These are phyloP conservation scores for Boulengerochromis microlepis DNA, from an alignment of 2,113 vertebrate species.

Conservation along the genomic window DNA sequence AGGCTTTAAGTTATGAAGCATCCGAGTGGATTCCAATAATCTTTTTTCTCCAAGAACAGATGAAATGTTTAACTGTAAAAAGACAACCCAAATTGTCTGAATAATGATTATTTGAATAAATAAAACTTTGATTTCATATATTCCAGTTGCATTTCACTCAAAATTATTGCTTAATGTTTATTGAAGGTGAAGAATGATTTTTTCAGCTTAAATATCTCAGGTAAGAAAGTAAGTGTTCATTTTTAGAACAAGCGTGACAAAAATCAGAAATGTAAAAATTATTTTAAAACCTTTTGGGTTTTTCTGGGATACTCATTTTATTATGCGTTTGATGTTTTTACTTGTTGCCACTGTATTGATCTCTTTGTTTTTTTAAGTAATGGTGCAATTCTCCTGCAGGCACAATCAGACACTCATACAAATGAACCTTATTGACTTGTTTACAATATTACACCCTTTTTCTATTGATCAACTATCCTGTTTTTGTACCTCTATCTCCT, in stretches of 20 bases:
- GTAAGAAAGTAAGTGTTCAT: neutral
- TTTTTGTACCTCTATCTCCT: slow-evolving; percentile 90
- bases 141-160: neutral
- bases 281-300: neutral
- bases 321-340: neutral
- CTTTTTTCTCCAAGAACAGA: no score
- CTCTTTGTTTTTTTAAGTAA: neutral
- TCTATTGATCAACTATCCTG: neutral
- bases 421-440: slow-evolving; percentile 13
- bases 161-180: neutral
- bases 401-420: neutral
- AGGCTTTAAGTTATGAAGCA: no score
- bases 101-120: neutral
- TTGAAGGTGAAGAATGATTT: fast-evolving
- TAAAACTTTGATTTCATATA: neutral
- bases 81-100: no score
- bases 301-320: neutral
- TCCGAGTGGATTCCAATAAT: no score
- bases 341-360: neutral
- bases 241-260: neutral
- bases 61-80: no score
- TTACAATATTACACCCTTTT: neutral
- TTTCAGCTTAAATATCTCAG: neutral
- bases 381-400: neutral
- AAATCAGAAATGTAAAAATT: neutral